Base-by-base conservation (phyloP, 2,797 vertebrate genomes). In the Anisognathus igniventris region DNA sequence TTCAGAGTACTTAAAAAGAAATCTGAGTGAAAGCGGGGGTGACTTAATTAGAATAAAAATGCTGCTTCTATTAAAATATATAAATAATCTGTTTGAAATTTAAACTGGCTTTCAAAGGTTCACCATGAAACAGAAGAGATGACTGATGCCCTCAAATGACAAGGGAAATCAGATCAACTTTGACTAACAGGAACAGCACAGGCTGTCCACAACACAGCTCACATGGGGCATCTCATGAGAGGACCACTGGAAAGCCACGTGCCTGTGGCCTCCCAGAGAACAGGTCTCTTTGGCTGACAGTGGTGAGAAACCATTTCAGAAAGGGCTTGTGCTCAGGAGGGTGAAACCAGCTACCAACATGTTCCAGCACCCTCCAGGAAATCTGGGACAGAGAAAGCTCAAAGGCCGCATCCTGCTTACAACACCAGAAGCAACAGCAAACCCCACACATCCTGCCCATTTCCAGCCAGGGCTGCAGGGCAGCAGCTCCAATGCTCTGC, bases 121-220 rank as follows among this genome's bases (percentile, higher is more conserved):
- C 45, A 7, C 74, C 28, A 67, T 53, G 61, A 88, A 92, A 80
- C 19, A 31, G 40, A 67, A 68, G 45, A 94, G 35, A 90, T 92
- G 86, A 92, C 19, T 50, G 86, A 86, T 77, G 56, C 27, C 68
- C n/a, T 90, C 72, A 88, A 66, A 45, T 74, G 83, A 91, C 95
- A 92, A 77, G 35, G 47, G 39, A 83, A 80, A 88, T 79, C 61
- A 48, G 14, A 92, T 67, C 90, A 82, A 7, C 57, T 93, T 78
- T 90, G 22, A 50, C n/a, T 48, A 18, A 54, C 5, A 62, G 58
- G 62, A 92, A 8, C 53, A 54, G 75, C 9, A 64, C 40, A 79
- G 64, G 54, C 62, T 91, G 54, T n/a, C 40, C 15, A 6, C 37
- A 60, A 21, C 18, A 21, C 71, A 24, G 28, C n/a, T 86, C 67